Base-by-base conservation (phyloP, 1,140 invertebrate genomes). In the Monochamus saltuarius region DNA sequence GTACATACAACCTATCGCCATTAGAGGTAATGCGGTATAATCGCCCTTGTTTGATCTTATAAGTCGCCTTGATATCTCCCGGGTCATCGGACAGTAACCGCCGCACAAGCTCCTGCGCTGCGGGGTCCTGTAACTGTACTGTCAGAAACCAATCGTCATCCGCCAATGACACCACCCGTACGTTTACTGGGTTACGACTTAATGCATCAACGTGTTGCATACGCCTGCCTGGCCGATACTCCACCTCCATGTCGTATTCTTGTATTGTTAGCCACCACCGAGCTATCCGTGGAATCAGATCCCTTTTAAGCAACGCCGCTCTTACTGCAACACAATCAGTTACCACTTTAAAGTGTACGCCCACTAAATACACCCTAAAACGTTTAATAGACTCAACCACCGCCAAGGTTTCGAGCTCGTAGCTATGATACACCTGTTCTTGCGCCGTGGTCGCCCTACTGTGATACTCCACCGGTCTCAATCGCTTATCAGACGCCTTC, bases 351-450 rank as follows among this genome's bases (percentile, higher is more conserved):
- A 72, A 71, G 11, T 49, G 16, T 0, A 63, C 29, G 9, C 66
- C 66, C 13, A 63, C 45, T 7, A 75, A 47, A 45, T 74, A 75
- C 1, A 58, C 42, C 16, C 70, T 36, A 51, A 76, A 75, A 7
- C 65, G 50, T 49, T 64, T 53, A 35, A 69, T 22, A 10, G 51
- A 56, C 14, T 59, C 43, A 16, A 65, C 49, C 39, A 65, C 51
- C 56, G 46, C 77, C 47, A 78, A 77, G 4, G 84, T 72, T 60
- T 79, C 75, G 1, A 78, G 36, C 50, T 77, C 73, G 59, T 75
- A 78, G n/a, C 70, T 75, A 9, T 65, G 65, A 52, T 73, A 78
- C n/a, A 66, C 67, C 7, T 49, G 51, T 62, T 78, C 73, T 6
- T 66, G 52, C 9, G 71, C 59, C 7, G 56, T 59, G 4, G 74